A percentile compares a stretch with the other conserved stretches of the same genome.
Conservation (phyloP, 2,113 vertebrate genomes). For the Atractosteus spatula region DNA sequence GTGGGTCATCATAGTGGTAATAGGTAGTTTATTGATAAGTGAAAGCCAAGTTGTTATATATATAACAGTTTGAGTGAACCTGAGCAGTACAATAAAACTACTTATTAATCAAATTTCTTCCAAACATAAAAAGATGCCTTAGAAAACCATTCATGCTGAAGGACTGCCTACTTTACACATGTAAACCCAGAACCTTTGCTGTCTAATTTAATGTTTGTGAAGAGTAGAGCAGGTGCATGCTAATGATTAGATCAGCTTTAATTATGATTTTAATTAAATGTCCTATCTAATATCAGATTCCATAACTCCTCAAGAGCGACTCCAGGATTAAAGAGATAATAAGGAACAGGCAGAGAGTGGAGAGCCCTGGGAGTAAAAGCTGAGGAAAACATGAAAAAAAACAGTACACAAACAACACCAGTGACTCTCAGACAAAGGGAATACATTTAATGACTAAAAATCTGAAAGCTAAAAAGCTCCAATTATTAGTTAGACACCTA, state of each 20-base stretch:
- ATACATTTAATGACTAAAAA: slow-evolving; percentile 26
- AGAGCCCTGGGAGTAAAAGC: slow-evolving; percentile 19
- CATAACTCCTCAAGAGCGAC: slow-evolving; percentile 38
- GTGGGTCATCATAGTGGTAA: not conserved
- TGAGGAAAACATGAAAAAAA: slow-evolving; percentile 22
- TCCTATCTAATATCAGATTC: slow-evolving; percentile 66
- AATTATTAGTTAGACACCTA: slow-evolving; percentile 21
- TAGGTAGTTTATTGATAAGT: not conserved
- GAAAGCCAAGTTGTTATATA: not conserved
- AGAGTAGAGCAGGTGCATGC: slow-evolving; percentile 81
- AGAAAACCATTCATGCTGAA: slow-evolving; percentile 39
- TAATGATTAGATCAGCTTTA: slow-evolving; percentile 89
- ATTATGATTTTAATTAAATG: slow-evolving; percentile 90
- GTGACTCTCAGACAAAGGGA: slow-evolving; percentile 30
- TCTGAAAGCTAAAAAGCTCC: slow-evolving; percentile 27
- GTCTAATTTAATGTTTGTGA: slow-evolving; percentile 64
- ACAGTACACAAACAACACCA: slow-evolving; percentile 37
- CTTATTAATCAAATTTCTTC: slow-evolving; percentile 5
- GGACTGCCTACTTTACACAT: slow-evolving; percentile 57
- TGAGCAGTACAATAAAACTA: not conserved
- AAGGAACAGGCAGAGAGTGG: slow-evolving; percentile 24
- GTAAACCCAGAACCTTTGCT: slow-evolving; percentile 71
- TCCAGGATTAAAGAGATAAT: slow-evolving; percentile 43
- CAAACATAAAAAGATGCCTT: slow-evolving; percentile 27
- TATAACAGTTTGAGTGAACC: not conserved